Evolutionary conservation across 2,797 vertebrate genomes (phyloP).

Genomic region (Champsocephalus gunnari): DNA sequence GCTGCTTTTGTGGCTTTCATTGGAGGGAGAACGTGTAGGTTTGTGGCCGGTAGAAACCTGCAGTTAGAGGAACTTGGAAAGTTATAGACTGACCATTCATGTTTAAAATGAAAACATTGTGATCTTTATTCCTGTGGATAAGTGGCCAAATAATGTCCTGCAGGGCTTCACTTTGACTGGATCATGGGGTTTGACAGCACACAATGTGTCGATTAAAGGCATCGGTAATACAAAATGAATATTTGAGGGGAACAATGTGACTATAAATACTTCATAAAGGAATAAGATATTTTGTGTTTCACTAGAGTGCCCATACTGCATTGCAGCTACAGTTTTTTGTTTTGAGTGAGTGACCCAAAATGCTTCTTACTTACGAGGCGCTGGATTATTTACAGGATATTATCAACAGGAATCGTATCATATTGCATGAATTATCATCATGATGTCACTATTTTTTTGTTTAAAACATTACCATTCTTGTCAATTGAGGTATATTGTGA

Average conservation of each 20-base stretch:
- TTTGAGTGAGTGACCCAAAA: constrained; percentile 3
- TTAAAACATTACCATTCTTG: too few species aligned
- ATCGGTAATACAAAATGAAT: constrained; percentile 7
- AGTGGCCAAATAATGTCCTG: constrained; percentile 19
- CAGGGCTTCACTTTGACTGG: constrained; percentile 22
- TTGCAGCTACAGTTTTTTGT: constrained; percentile 2
- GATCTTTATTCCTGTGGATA: constrained; percentile 31
- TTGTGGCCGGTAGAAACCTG: constrained; percentile 66
- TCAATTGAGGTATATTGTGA: too few species aligned
- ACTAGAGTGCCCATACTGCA: constrained; percentile 1
- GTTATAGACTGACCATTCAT: constrained; percentile 56
- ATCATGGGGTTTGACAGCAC: constrained; percentile 10
- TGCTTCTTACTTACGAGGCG: neutral
- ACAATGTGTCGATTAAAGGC: constrained; percentile 13
- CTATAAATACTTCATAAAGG: neutral
- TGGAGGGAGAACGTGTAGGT: constrained; percentile 66
- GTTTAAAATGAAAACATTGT: constrained; percentile 56
- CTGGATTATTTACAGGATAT: too few species aligned
- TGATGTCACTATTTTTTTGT: too few species aligned
- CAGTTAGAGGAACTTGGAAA: constrained; percentile 58
- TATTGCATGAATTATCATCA: too few species aligned
- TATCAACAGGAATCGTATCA: too few species aligned
- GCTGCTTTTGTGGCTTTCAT: constrained; percentile 67
- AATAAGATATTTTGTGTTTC: neutral
- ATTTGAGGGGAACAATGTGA: neutral